Base-by-base conservation (phyloP, 2,113 vertebrate species). In the Turnix velox region DNA sequence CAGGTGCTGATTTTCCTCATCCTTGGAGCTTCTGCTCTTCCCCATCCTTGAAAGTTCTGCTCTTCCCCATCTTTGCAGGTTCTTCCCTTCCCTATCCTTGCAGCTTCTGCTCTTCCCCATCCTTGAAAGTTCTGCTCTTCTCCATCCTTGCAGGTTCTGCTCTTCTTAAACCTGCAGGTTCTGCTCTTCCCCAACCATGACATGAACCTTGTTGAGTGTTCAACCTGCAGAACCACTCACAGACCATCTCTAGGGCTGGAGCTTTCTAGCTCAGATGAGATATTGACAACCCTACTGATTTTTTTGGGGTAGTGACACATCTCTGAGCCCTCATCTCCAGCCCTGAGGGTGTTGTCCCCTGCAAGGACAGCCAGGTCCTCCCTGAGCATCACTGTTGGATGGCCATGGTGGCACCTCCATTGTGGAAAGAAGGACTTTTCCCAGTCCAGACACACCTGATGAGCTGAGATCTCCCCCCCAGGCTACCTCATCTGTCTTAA, bases 151-250 rank as follows among this genome's bases (percentile, higher is more conserved):
- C 10, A 10, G 57, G 23, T 24, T 51, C 48, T 43, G 7, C 17
- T 62, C 28, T 18, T 10, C 31, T 20, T 25, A 17, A 17, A 3
- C 20, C 27, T n/a, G 28, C 10, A 10, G 57, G 23, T 24, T 51
- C 48, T 43, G 7, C 17, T 62, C 28, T 18, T 10, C 31, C 24
- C 30, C 20, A 17, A 3, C 20, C 27, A 1, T 2, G 4, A 12
- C 2, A 8, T 1, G 42, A 31, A 14, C 19, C 12, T 39, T 2
- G 0, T 24, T 0, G 4, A 39, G 61, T 3, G 35, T 55, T 42
- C 75, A 55, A 61, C 18, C 61, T 42, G 35, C 48, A 33, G 35
- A 8, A 59, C 27, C 31, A 2, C 31, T 37, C 6, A 9, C 40
- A 12, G 42, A 13, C 49, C 24, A n/a, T 33, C 52, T 30, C 10